Base-by-base conservation (phyloP, 2,797 vertebrate species). In the Hirundo rustica region DNA sequence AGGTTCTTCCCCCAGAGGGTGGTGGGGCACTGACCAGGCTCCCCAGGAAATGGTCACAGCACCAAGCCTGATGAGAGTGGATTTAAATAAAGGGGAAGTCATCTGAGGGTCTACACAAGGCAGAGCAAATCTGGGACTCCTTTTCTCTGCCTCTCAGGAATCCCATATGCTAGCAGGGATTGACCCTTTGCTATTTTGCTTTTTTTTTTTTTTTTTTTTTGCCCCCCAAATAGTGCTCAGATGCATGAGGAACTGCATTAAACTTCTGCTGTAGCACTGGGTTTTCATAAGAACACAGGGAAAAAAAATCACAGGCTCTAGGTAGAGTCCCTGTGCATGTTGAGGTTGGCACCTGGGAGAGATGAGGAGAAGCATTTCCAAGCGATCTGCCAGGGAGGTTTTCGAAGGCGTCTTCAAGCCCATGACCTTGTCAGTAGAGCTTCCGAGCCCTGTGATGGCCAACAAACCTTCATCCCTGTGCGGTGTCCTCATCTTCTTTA, bases 401-500 rank as follows among this genome's bases (percentile, higher is more conserved):
- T 95, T 29, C 44, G 45, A 79, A 85, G 79, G 10, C 0, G 0
- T 68, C 95, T 85, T 82, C 72, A 60, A 73, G 55, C 77, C 80
- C 9, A 2, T 64, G 84, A 92, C 93, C 73, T 93, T 94, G 88
- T 84, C 80, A 92, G 62, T 5, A 78, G 92, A 86, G 89, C 88
- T 95, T 88, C 77, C 1, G 0, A 88, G 16, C 38, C 58, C 67
- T 50, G 83, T 25, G 66, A 81, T 73, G 83, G 67, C 71, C 94
- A 93, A 53, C 64, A 84, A 85, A 36, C 40, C 88, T 89, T 64
- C 85, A 67, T 86, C 73, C 67, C 62, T 11, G 2, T 29, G 42
- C 11, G 1, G 34, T 89, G 64, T 78, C 75, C 87, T 94, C 95
- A 93, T 53, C 85, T 81, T 73, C 91, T 55, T 93, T 93, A 93